phyloP scores from a whole-genome alignment of 2,888 invertebrate species.

The Neoascia interrupta region DNA sequence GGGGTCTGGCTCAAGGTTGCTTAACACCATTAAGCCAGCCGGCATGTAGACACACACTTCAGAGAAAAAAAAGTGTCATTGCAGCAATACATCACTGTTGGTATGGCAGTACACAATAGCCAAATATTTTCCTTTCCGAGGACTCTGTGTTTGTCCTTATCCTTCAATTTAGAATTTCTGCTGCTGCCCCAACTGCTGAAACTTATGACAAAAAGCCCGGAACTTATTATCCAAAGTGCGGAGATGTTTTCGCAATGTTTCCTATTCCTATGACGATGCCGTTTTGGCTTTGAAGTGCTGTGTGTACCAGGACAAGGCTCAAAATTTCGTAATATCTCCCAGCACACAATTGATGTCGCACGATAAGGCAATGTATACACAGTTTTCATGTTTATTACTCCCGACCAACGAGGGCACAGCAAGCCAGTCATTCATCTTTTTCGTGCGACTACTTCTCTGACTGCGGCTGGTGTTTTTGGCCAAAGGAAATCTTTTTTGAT shows the following conservation, averaged over 20 bases:
- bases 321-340: not conserved
- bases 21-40: slow-evolving; percentile 50
- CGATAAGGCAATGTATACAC: slow-evolving; percentile 28
- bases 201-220: slow-evolving; percentile 31
- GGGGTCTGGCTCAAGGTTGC: slow-evolving; percentile 37
- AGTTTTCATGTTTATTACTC: slow-evolving; percentile 34
- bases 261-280: slow-evolving; percentile 7
- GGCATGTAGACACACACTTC: not conserved
- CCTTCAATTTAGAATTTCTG: slow-evolving; percentile 38
- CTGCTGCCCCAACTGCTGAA: slow-evolving; percentile 27
- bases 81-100: slow-evolving; percentile 35
- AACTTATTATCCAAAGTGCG: slow-evolving; percentile 49
- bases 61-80: slow-evolving; percentile 15
- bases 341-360: not conserved
- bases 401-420: slow-evolving; percentile 13
- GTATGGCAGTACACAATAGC: slow-evolving; percentile 2
- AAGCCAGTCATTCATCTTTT: slow-evolving; percentile 42
- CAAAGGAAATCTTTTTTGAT: too few species aligned
- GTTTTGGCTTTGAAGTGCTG: not conserved
- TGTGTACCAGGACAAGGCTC: not conserved
- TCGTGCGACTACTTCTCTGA: too few species aligned
- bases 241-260: slow-evolving; percentile 11
- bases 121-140: slow-evolving; percentile 50
- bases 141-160: slow-evolving; percentile 49
- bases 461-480: too few species aligned